Percentiles rank a stretch among this genome's conserved stretches.
phyloP scores from a whole-genome alignment of 2,113 vertebrate genomes.

The Ramphastos sulfuratus region DNA sequence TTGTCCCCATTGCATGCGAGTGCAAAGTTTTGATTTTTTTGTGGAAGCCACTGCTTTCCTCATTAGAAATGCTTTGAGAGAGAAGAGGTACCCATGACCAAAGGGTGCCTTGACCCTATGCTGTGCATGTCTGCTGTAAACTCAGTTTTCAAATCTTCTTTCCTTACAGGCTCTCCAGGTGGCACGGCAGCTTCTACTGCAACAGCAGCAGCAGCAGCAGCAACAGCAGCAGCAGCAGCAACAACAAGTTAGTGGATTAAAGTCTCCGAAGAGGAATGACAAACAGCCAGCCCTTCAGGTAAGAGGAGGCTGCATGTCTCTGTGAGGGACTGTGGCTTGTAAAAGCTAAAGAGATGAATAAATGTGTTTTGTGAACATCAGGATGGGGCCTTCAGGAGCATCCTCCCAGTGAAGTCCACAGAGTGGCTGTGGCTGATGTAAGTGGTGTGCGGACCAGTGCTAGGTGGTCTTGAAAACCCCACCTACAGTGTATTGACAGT shows the following conservation, averaged over 20 bases:
- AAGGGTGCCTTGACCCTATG: not conserved
- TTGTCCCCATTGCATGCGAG: rapidly evolving
- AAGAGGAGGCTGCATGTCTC: not conserved
- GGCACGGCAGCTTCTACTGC: slow-evolving; percentile 93
- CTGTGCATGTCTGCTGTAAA: not conserved
- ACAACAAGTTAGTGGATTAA: slow-evolving; percentile 84
- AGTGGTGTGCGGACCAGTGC: not conserved
- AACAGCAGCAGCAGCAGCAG: slow-evolving; percentile 79
- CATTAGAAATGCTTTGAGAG: not conserved
- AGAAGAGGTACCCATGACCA: rapidly evolving
- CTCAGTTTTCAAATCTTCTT: slow-evolving; percentile 58
- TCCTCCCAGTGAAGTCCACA: not conserved
- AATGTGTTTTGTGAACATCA: rapidly evolving
- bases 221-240: slow-evolving; percentile 79
- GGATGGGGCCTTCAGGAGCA: not conserved
- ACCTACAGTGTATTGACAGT: not conserved
- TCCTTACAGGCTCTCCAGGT: slow-evolving; percentile 90
- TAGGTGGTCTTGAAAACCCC: not conserved
- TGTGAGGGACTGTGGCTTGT: rapidly evolving
- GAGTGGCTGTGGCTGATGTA: not conserved
- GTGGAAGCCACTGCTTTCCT: not conserved
- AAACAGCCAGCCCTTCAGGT: slow-evolving; percentile 93
- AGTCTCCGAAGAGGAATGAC: slow-evolving; percentile 93
- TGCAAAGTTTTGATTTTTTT: not conserved
- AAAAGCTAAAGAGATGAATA: not conserved